Base-by-base conservation (phyloP, 1,140 invertebrate species). In the Potamilus streckersoni region DNA sequence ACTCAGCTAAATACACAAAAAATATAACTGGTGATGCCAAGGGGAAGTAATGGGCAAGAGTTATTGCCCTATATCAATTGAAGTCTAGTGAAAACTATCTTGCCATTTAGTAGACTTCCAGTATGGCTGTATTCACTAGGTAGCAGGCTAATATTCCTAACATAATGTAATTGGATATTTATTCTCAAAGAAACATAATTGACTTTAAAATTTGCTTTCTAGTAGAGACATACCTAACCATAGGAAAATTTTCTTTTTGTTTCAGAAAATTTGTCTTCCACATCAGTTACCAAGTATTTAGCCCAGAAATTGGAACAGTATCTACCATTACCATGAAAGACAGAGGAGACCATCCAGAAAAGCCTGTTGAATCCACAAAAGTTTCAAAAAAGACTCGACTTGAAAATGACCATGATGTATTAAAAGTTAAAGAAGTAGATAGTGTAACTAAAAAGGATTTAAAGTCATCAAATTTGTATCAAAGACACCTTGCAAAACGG, bases 181-280 rank as follows among this genome's bases (percentile, higher is more conserved):
- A 31, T 31, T 2, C 27, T 31, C 4, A 4, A 4, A 31, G 27
- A 31, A 31, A 31, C 27, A 31, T 31, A 31, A 31, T 31, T 31
- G 27, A 31, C 27, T 31, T 31, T 31, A 31, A 31, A 31, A 31
- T 31, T 31, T 31, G 27, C 27, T 31, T 31, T 49, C 38, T 49
- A 49, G 38, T 11, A 49, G 38, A 49, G 38, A 49, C 6, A 49
- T 49, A 49, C 6, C 38, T 38, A 38, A 8, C 8, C 38, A 38
- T 6, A 38, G 38, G 8, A 38, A 60, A 56, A 27, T 27, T 17
- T 73, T 65, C 66, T 20, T 58, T 65, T 65, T 66, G 5, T 77
- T 73, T 27, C 75, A 77, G 75, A 60, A 66, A 69, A 61, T 72
- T 59, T 69, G 75, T 77, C 56, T 77, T 77, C 65, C 69, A 63